Evolutionary conservation across 2,888 invertebrate species (phyloP).

Genomic region (Disparrhopalites patrizii): DNA sequence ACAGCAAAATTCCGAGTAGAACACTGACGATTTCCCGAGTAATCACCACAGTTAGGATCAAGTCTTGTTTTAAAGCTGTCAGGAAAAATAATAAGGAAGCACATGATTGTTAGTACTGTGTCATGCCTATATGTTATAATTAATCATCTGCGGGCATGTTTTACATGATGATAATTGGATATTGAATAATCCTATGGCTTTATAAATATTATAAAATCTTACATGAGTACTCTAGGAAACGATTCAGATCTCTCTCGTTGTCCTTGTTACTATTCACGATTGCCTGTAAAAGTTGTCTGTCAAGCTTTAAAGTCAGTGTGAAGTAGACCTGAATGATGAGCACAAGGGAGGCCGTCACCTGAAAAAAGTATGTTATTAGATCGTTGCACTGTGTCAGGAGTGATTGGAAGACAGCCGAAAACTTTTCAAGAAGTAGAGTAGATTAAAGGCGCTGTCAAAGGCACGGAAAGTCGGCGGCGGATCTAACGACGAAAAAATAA

Average conservation of each 20-base stretch:
- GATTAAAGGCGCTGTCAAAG: too few relatives aligned
- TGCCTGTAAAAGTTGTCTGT: slow-evolving; percentile 36
- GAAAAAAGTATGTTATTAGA: not conserved
- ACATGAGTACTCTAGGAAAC: slow-evolving; percentile 46
- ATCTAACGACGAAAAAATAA: not conserved
- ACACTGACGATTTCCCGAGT: slow-evolving; percentile 19
- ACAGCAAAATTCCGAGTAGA: slow-evolving; percentile 19
- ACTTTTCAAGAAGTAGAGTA: too few relatives aligned
- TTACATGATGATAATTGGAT: not conserved
- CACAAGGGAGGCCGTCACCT: slow-evolving; percentile 28
- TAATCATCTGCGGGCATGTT: not conserved
- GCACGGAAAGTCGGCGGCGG: not conserved
- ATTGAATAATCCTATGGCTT: too few relatives aligned
- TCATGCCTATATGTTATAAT: too few relatives aligned
- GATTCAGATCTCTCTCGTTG: slow-evolving; percentile 40
- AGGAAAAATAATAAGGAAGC: not conserved
- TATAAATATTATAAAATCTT: slow-evolving; percentile 21
- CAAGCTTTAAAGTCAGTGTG: slow-evolving; percentile 29
- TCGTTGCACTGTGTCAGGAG: too few relatives aligned
- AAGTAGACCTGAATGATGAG: slow-evolving; percentile 38
- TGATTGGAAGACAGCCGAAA: too few relatives aligned
- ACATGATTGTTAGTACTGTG: too few relatives aligned
- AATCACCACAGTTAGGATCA: slow-evolving; percentile 23
- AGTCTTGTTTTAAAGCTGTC: slow-evolving; percentile 26
- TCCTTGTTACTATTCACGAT: slow-evolving; percentile 42